Percentiles rank a stretch among this genome's conserved stretches.
Conservation (phyloP, 2,113 vertebrate genomes). For the Lanius collurio region DNA sequence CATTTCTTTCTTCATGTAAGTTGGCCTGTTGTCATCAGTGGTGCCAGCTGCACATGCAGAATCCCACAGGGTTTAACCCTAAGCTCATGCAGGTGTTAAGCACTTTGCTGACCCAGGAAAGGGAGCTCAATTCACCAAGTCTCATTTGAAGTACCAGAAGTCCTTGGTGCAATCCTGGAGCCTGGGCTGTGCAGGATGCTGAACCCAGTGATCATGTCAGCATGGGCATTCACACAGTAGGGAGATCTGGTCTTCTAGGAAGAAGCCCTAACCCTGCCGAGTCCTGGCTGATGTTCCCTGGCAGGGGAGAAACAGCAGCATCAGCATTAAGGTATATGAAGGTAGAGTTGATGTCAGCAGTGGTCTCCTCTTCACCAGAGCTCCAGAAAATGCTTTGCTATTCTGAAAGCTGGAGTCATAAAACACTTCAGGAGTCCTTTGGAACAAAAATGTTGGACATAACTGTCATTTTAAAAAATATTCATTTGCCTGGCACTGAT, state of each 20-base stretch:
- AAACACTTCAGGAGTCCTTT: background rate
- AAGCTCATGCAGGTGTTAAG: background rate
- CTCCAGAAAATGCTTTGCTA: background rate
- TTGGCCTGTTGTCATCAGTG: background rate
- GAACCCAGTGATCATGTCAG: background rate
- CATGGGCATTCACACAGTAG: background rate
- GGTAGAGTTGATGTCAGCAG: background rate
- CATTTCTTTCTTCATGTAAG: background rate
- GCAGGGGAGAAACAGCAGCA: background rate
- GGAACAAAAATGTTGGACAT: background rate
- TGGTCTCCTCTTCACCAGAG: background rate
- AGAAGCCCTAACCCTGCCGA: background rate
- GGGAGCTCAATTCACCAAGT: background rate
- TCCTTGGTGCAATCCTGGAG: background rate
- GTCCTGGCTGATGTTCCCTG: background rate
- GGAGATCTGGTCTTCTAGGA: background rate
- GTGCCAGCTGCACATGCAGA: background rate
- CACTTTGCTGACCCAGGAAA: background rate
- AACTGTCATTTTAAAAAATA: background rate
- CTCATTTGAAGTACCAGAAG: background rate
- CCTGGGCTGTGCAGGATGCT: background rate
- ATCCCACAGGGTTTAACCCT: background rate
- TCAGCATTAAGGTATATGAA: background rate
- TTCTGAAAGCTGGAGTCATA: background rate
- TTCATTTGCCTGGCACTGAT: background rate